Evolutionary conservation across 37 sponge, comb jelly and placozoan species (phyloP).

Genomic region (Crambe crambe): DNA sequence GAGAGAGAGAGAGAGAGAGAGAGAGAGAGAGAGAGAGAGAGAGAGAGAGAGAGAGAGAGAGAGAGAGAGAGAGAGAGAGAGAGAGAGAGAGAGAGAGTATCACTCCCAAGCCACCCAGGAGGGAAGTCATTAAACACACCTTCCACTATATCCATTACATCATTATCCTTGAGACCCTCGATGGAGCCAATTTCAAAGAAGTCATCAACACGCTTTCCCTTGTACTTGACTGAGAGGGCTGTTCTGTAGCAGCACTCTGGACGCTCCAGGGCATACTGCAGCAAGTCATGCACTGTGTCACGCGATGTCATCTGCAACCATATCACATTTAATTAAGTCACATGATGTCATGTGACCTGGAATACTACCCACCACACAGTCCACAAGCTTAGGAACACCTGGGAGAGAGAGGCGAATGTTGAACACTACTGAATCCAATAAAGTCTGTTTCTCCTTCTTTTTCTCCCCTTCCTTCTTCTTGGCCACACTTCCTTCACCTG

Average conservation of each 20-base stretch:
- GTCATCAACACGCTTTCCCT: constrained; percentile 82
- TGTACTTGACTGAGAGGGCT: constrained; percentile 70
- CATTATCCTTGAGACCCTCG: constrained; percentile 60
- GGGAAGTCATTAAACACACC: constrained; percentile 53
- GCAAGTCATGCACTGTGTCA: constrained; percentile 85
- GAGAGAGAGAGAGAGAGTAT: too few species aligned
- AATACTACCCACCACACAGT: constrained; percentile 74
- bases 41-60: too few species aligned
- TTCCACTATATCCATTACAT: constrained; percentile 78
- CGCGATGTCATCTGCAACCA: constrained; percentile 62
- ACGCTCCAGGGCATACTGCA: constrained; percentile 77
- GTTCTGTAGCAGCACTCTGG: constrained; percentile 91
- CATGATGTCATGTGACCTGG: constrained; percentile 70
- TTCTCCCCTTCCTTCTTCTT: not conserved
- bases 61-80: too few species aligned
- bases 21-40: not conserved
- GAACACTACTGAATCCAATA: not conserved
- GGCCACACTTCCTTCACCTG: constrained; percentile 3
- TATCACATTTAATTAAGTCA: too few species aligned
- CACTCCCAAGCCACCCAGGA: too few species aligned
- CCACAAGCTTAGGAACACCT: constrained; percentile 51
- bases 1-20: not conserved
- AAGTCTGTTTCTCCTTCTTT: not conserved
- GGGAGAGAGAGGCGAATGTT: constrained; percentile 56
- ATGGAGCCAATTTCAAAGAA: constrained; percentile 72